Evolutionary conservation across 2,797 vertebrate genomes (phyloP).

Genomic region (Mormyrus proboscirostris): DNA sequence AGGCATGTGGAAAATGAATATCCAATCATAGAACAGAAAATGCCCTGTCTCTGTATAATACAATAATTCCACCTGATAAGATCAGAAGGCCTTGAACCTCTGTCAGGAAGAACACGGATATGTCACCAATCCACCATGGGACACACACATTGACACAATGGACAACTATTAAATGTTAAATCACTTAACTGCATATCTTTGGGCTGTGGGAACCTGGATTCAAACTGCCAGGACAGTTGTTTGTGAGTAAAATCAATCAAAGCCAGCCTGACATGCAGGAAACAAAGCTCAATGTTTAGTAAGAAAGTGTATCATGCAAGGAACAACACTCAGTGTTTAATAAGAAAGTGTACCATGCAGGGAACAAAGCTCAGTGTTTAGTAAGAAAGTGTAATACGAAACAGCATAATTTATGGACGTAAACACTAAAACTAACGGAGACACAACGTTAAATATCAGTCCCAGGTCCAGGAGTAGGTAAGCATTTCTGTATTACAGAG

Average conservation of each 20-base stretch:
- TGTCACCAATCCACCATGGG: neutral
- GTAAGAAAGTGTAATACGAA: neutral
- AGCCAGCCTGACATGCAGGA: neutral
- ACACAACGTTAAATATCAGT: neutral
- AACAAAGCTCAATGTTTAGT: neutral
- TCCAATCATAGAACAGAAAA: conserved; percentile 11
- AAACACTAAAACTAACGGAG: neutral
- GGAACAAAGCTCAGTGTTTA: too few species aligned
- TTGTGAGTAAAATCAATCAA: neutral
- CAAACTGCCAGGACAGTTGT: neutral
- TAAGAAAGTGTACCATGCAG: too few species aligned
- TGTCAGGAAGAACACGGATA: neutral
- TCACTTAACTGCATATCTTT: neutral
- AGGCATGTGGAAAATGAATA: conserved; percentile 55
- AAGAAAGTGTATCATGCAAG: neutral
- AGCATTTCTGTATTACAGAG: neutral
- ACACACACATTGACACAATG: neutral
- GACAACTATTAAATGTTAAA: neutral
- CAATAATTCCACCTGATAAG: neutral
- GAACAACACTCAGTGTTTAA: too few species aligned
- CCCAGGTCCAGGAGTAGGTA: neutral
- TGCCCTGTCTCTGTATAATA: too few species aligned
- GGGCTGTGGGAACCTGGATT: neutral
- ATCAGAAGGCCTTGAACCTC: neutral
- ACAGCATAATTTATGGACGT: neutral